Percentiles rank a stretch among this genome's conserved stretches.
Conservation (phyloP, 2,888 invertebrate genomes). For the Leptinotarsa haldemani region DNA sequence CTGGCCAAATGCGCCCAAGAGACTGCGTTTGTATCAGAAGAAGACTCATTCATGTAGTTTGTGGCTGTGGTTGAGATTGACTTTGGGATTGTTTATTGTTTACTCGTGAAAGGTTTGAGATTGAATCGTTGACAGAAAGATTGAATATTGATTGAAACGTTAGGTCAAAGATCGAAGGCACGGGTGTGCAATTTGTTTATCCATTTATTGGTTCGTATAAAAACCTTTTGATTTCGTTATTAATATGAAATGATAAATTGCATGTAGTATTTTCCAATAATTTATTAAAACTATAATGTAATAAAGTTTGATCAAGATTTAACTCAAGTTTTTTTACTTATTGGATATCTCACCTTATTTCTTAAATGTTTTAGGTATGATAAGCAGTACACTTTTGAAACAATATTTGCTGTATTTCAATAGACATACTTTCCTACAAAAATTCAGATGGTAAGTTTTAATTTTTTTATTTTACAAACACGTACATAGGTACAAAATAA, state of each 20-base stretch:
- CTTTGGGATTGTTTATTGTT: too few species aligned
- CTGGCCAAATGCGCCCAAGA: too few species aligned
- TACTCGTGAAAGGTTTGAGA: too few species aligned
- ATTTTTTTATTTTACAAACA: neutral
- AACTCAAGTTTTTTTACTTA: too few species aligned
- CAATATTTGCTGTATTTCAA: slow-evolving; percentile 58
- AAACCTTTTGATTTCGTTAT: neutral
- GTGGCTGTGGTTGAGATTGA: too few species aligned
- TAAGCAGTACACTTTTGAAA: slow-evolving; percentile 57
- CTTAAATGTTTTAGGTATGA: slow-evolving; percentile 58
- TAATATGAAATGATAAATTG: neutral
- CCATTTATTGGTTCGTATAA: slow-evolving; percentile 36
- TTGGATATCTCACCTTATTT: too few species aligned
- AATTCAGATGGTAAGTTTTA: slow-evolving; percentile 56
- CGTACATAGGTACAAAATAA: neutral
- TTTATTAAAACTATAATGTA: too few species aligned
- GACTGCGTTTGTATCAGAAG: too few species aligned
- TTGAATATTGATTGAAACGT: neutral
- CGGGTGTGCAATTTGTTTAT: slow-evolving; percentile 37
- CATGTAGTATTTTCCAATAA: too few species aligned
- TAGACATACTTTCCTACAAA: slow-evolving; percentile 47
- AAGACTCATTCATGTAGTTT: too few species aligned
- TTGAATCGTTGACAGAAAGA: neutral
- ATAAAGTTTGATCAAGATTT: too few species aligned
- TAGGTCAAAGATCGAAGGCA: neutral